Evolutionary conservation across 1,140 invertebrate species (phyloP), one percentile per base, ranked within the genome.

Genomic region (Brachionus sp.): DNA sequence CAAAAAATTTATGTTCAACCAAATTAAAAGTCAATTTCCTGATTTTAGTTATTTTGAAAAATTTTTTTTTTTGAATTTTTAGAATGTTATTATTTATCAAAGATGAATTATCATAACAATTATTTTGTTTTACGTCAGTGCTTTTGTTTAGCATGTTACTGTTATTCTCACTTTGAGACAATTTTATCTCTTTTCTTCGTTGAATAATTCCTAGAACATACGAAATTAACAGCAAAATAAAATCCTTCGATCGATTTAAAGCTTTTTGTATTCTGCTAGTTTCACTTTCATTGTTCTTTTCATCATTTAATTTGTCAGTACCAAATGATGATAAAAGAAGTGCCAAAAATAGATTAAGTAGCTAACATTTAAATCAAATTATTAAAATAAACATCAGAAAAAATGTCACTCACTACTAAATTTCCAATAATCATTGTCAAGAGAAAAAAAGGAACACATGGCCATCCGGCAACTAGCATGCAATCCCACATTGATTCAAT

Each of bases 401-500:
- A 19, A 12, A 75, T 10, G 1, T 42, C 39, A 62, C 75, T 25
- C 23, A 98, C 95, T 90, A 98, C 96, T 90, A 98, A 92, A 91
- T 98, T 98, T 86, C 96, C 96, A 89, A 98, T 97, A 86, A 98
- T 94, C 86, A 98, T 95, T 44, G 96, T 98, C 13, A 86, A 98
- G 90, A 91, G 98, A 98, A 91, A 98, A 98, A 39, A 95, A 95
- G 86, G 98, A 94, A 88, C 96, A 98, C 25, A 94, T 93, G 64
- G 93, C 93, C 85, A 93, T 85, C 96, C 95, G 77, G 93, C 93
- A 25, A 95, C 94, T 77, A 93, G 85, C 93, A 97, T 95, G 90
- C 96, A 98, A 87, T 96, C 95, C 96, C 96, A 98, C 94, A 98
- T 97, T 29, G 95, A 97, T 87, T 98, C 95, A 85, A 98, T 98